Base-by-base conservation (phyloP, 2,797 vertebrate genomes). In the Philypnodon macrostomus region DNA sequence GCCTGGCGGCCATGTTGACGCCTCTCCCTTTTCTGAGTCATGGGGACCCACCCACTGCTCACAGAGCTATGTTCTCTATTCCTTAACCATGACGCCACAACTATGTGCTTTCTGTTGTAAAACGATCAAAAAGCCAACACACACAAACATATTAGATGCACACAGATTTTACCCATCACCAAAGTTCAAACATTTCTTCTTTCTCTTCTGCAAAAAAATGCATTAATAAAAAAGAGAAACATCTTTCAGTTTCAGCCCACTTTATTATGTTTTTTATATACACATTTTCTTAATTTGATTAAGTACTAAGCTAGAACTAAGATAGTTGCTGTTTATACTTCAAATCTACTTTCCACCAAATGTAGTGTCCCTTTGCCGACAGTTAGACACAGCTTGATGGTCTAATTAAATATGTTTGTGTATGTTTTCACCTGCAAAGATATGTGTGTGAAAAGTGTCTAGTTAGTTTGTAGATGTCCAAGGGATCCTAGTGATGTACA, bases 371-470 rank as follows among this genome's bases (percentile, higher is more conserved):
- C 62, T n/a, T n/a, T 66, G 77, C 38, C 73, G 48, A 70, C 38
- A 56, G 60, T 77, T 72, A 57, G 67, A 83, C 84, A 86, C 84
- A 73, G 73, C 71, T 81, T 86, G 85, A 85, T 73, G 87, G 61
- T 68, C 71, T 88, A 89, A 90, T 90, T 91, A 89, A 88, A 82
- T 89, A 85, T 86, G 69, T 47, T 71, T 83, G 73, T 75, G 83
- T 72, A 70, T 77, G 65, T 51, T 84, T 77, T 60, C 17, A 64
- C 71, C 29, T 71, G 73, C 72, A 76, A 68, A 21, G 47, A 33
- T 26, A 55, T 70, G 88, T 83, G 75, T 83, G 76, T 76, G 79
- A 84, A 84, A 78, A 79, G 67, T 39, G 75, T 72, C 37, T 61
- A 30, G 26, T 53, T 74, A 66, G 47, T 68, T 77, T 17, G n/a